Evolutionary conservation across 2,888 invertebrate genomes (phyloP).

Genomic region (Opisthograptis luteolata): DNA sequence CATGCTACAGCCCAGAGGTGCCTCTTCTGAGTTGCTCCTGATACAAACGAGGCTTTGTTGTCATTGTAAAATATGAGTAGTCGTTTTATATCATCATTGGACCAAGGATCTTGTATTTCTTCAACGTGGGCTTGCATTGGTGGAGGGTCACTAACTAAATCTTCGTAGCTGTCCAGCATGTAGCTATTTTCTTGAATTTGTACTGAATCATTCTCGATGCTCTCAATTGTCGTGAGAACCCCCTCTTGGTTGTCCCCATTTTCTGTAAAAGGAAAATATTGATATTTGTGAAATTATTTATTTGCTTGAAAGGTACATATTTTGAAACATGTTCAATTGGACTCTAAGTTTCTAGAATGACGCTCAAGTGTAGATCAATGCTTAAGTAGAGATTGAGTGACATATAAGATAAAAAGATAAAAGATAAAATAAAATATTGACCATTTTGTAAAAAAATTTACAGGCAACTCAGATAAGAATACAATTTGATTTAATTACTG

Average conservation of each 20-base stretch:
- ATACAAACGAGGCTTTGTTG: conserved; percentile 68
- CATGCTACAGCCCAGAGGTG: conserved; percentile 74
- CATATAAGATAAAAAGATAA: no score
- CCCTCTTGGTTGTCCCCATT: conserved; percentile 57
- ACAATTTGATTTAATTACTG: no score
- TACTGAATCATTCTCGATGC: conserved; percentile 47
- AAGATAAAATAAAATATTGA: no score
- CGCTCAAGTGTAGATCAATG: no score
- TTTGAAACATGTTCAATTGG: no score
- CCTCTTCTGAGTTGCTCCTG: conserved; percentile 56
- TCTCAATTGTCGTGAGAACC: conserved; percentile 54
- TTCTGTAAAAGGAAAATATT: conserved; percentile 51
- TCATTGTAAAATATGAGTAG: conserved; percentile 72
- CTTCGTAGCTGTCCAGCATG: conserved; percentile 46
- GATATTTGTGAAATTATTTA: no score
- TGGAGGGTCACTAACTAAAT: conserved; percentile 34
- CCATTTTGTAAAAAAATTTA: no score
- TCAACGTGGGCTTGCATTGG: conserved; percentile 9
- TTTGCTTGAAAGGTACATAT: no score
- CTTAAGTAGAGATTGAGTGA: no score
- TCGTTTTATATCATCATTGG: conserved; percentile 61
- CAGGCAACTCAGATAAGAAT: no score
- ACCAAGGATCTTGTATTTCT: conserved; percentile 48
- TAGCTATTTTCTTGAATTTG: conserved; percentile 48
- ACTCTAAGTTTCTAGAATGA: no score